Base-by-base conservation (phyloP, 2,888 invertebrate species). In the Eupithecia inturbata region DNA sequence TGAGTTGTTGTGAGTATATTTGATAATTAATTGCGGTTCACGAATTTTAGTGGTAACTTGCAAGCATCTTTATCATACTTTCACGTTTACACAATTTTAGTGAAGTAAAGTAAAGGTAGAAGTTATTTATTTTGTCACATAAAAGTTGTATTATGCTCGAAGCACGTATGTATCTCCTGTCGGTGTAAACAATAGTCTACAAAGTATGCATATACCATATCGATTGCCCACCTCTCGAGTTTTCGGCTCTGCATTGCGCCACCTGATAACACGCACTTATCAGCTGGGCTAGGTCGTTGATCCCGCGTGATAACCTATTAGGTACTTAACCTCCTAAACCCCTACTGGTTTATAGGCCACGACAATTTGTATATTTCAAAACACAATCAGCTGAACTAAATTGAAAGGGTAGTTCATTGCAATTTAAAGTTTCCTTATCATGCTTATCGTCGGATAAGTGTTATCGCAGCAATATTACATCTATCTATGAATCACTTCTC, bases 241-340 rank as follows among this genome's bases (percentile, higher is more conserved):
- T 91, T 91, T 90, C 82, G 88, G 90, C 84, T 82, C 91, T 91
- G 91, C 91, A 91, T 90, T 92, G 91, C 92, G 91, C 87, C 91
- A 90, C 86, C 87, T 90, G 92, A 92, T 92, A 92, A 88, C 86
- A 84, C 84, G 81, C 82, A 68, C 84, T 88, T 92, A 92, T 92
- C 92, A 89, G 81, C 79, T 69, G 26, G 76, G 78, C 77, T 82
- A 82, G 90, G 87, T 88, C 89, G 83, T 84, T 82, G 90, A 88
- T 86, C 91, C 83, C 81, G 74, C 76, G 76, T 88, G 89, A 90
- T 91, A 90, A 88, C 85, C 82, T 80, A 78, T 77, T 78, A 78
- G 79, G 75, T 70, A 60, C 73, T 79, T 77, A 74, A 74, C 67
- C 75, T 73, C 73, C 67, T 76, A 77, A 77, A 76, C 71, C 63